A percentile compares a stretch with the other conserved stretches of the same genome.
Conservation (phyloP, 2,888 invertebrate species). For the Pheosia tremula region DNA sequence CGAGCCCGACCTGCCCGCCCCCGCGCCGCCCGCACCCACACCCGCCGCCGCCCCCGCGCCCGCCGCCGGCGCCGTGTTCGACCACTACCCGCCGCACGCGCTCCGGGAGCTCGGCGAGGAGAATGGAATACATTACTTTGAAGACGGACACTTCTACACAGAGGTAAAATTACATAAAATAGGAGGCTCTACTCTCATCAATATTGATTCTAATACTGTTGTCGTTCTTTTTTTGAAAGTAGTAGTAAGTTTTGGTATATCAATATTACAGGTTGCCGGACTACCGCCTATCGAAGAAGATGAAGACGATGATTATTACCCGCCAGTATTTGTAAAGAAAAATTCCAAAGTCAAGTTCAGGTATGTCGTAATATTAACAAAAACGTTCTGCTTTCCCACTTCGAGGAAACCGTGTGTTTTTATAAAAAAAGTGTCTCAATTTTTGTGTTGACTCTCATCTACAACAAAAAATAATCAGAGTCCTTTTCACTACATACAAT, state of each 20-base stretch:
- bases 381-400: too few species aligned
- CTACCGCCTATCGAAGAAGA: slow-evolving; percentile 90
- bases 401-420: too few species aligned
- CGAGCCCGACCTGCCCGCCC: too few species aligned
- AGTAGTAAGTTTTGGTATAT: too few species aligned
- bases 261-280: slow-evolving; percentile 85
- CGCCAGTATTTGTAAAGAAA: slow-evolving; percentile 89
- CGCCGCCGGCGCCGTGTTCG: slow-evolving; percentile 52
- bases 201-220: too few species aligned
- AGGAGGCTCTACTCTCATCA: too few species aligned
- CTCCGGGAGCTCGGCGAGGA: slow-evolving; percentile 90
- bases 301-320: slow-evolving; percentile 89
- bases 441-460: too few species aligned
- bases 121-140: slow-evolving; percentile 95
- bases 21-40: slow-evolving; percentile 21
- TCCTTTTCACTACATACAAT: too few species aligned
- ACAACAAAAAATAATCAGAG: too few species aligned
- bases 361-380: slow-evolving; percentile 39
- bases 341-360: slow-evolving; percentile 90
- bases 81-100: slow-evolving; percentile 86
- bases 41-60: slow-evolving; percentile 21
- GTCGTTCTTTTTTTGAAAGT: too few species aligned
- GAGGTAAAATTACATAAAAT: slow-evolving; percentile 80
- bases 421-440: too few species aligned
- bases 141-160: slow-evolving; percentile 97